These are phyloP conservation scores for Odontesthes bonariensis DNA, from an alignment of 2,113 vertebrate genomes.

Conservation along the genomic window DNA sequence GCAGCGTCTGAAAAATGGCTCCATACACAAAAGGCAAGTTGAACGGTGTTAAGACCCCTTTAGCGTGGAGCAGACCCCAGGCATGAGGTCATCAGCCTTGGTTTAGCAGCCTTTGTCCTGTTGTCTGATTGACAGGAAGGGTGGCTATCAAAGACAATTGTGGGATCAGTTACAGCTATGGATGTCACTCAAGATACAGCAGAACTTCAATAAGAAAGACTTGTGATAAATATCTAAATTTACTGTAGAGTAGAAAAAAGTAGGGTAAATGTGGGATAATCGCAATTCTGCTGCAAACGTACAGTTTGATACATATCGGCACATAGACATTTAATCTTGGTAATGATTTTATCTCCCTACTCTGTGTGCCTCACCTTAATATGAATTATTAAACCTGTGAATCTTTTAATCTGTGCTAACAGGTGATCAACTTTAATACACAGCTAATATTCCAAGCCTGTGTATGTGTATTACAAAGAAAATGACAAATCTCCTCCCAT, in stretches of 20 bases:
- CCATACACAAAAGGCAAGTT: conserved; percentile 77
- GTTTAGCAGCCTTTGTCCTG: conserved; percentile 77
- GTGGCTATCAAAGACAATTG: conserved; percentile 68
- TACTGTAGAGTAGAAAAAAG: background rate
- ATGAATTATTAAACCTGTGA: conserved; percentile 53
- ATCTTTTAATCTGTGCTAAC: conserved; percentile 75
- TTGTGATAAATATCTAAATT: conserved; percentile 1
- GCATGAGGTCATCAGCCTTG: conserved; percentile 78
- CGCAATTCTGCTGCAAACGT: background rate
- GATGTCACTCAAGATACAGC: conserved; percentile 48
- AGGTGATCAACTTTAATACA: conserved; percentile 73
- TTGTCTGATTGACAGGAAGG: conserved; percentile 72
- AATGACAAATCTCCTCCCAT: conserved; percentile 61
- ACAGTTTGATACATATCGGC: background rate
- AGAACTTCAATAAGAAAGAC: conserved; percentile 14
- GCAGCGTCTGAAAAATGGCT: conserved; percentile 65
- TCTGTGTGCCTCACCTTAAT: conserved; percentile 47
- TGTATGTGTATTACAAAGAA: conserved; percentile 56
- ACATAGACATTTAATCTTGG: conserved; percentile 13
- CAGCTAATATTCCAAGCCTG: conserved; percentile 61
- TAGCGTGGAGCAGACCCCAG: conserved; percentile 67
- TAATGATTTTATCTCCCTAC: conserved; percentile 40
- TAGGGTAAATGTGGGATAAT: background rate
- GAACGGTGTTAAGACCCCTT: conserved; percentile 78
- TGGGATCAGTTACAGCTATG: conserved; percentile 51